Evolutionary conservation across 1,140 invertebrate species (phyloP).

Genomic region (Drosophila quadrilineata): DNA sequence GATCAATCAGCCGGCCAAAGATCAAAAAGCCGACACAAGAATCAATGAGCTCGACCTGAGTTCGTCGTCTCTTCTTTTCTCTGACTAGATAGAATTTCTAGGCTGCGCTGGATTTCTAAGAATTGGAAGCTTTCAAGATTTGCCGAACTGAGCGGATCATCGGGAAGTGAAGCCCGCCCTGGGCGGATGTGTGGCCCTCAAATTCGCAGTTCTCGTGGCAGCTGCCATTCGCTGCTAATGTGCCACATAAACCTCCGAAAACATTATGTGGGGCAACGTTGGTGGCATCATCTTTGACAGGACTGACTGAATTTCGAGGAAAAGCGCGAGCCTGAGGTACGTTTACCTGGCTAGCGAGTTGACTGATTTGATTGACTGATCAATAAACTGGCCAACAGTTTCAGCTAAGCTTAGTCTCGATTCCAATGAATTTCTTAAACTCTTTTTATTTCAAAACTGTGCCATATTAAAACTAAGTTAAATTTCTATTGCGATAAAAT

Average conservation of each 20-base stretch:
- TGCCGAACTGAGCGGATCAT: conserved; percentile 53
- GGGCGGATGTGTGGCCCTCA: conserved; percentile 49
- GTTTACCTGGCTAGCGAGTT: no score
- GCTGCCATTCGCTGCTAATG: conserved; percentile 47
- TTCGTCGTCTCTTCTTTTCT: conserved; percentile 28
- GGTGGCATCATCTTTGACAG: conserved; percentile 48
- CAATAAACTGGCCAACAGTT: conserved; percentile 11
- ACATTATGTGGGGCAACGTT: conserved; percentile 47
- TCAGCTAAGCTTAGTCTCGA: no score
- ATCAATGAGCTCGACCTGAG: conserved; percentile 57
- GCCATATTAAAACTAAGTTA: no score
- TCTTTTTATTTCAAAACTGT: no score
- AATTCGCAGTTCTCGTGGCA: conserved; percentile 24
- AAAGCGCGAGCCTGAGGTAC: conserved; percentile 39
- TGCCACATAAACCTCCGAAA: no score
- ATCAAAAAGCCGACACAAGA: conserved; percentile 66
- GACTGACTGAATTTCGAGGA: conserved; percentile 28
- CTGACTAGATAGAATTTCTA: conserved; percentile 77
- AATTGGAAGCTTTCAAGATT: conserved; percentile 69
- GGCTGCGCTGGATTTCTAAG: conserved; percentile 66
- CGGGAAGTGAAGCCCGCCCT: conserved; percentile 39
- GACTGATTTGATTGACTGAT: conserved; percentile 20
- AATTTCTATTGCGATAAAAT: no score
- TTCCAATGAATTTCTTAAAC: no score
- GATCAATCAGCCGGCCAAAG: conserved; percentile 58